Base-by-base conservation (phyloP, 2,888 invertebrate genomes). In the Drosophila fungiperda region DNA sequence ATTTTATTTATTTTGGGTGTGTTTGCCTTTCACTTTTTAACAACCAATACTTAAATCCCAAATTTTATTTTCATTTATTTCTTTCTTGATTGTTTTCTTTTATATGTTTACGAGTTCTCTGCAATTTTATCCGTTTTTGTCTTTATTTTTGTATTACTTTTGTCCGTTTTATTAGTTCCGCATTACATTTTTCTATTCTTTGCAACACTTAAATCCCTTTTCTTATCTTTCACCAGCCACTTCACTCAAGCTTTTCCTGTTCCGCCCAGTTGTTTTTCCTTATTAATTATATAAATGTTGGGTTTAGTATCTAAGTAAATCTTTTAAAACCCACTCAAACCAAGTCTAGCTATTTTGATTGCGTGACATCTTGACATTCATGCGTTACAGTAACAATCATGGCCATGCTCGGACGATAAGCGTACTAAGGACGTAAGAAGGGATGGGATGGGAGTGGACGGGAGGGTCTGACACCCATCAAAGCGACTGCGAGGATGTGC, bases 301-400 rank as follows among this genome's bases (percentile, higher is more conserved):
- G 45, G 52, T 55, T 80, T 60, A 59, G 36, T 57, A 48, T 53
- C 55, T 53, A 53, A 68, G 48, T 53, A 52, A 68, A 63, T 67
- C 76, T 36, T 26, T 62, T 55, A 40, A 67, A 42, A 38, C 57
- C 62, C 20, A 26, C 42, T 33, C 36, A 26, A 17, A 45, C 33
- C 11, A 29, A 8, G 20, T 23, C 32, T 40, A 55, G 59, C 61
- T 59, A 48, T 35, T 61, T 50, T 11, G 62, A 52, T 68, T 74
- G 80, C 62, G 59, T 60, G 80, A 75, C 68, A 68, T 79, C 50
- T 45, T 63, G 38, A 54, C 57, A 55, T 77, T 58, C 42, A 20
- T 55, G 32, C 48, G 50, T 38, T 59, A 23, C 35, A 48, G 40
- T 45, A 59, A 29, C 52, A 69, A 53, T 91, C 97, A 33, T 32